Conservation (phyloP, 1,140 invertebrate genomes). For the Pseudomyrmex pallidus region DNA sequence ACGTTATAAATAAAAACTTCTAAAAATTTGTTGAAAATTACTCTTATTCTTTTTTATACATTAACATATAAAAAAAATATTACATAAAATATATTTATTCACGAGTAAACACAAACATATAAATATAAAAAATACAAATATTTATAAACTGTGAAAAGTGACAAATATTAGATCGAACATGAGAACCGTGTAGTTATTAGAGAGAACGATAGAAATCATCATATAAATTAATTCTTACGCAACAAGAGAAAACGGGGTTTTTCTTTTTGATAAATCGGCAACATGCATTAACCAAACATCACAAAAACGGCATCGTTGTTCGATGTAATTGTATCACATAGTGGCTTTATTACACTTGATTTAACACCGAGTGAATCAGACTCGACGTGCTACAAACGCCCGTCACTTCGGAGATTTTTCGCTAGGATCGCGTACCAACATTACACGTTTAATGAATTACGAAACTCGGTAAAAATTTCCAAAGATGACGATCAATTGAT, state of each 20-base stretch:
- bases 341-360: conserved; percentile 65
- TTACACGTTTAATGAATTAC: conserved; percentile 64
- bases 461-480: conserved; percentile 63
- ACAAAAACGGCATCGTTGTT: conserved; percentile 38
- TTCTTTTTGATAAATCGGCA: too few relatives aligned
- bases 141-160: too few relatives aligned
- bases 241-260: neutral
- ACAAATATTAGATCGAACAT: too few relatives aligned
- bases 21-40: too few relatives aligned
- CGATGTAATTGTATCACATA: conserved; percentile 68
- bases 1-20: neutral
- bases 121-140: too few relatives aligned
- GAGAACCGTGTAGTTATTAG: too few relatives aligned
- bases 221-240: too few relatives aligned
- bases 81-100: too few relatives aligned
- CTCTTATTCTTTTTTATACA: too few relatives aligned
- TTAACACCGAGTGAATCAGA: conserved; percentile 69
- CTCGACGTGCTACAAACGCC: conserved; percentile 36
- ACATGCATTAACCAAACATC: conserved; percentile 53
- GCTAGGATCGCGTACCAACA: conserved; percentile 13
- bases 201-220: too few relatives aligned
- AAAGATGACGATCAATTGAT: conserved; percentile 65
- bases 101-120: too few relatives aligned
- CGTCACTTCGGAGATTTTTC: neutral
- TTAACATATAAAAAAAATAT: too few relatives aligned